Evolutionary conservation across 1,140 invertebrate species (phyloP).

Genomic region (Zaprionus tsacasi): DNA sequence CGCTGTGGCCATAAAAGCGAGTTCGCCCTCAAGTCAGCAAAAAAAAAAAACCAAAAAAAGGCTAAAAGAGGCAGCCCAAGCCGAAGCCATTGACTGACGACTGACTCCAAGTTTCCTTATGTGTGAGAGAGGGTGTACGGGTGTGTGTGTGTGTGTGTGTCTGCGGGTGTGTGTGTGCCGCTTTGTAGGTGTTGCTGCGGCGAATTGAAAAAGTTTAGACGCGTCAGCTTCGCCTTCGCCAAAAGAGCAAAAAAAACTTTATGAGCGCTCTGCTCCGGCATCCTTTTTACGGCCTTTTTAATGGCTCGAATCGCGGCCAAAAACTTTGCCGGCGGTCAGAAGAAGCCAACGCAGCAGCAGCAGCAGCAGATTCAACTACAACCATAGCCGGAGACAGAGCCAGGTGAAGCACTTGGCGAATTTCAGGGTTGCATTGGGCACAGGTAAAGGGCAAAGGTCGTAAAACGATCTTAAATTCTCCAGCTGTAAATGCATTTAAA

Average conservation of each 20-base stretch:
- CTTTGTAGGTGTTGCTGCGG: slow-evolving; percentile 67
- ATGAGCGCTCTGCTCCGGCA: slow-evolving; percentile 53
- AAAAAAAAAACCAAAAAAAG: neutral
- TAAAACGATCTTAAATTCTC: slow-evolving; percentile 2
- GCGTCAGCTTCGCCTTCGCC: slow-evolving; percentile 28
- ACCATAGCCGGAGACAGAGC: neutral
- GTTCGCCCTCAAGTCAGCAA: slow-evolving; percentile 11
- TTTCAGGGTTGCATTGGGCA: slow-evolving; percentile 12
- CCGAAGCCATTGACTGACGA: slow-evolving; percentile 47
- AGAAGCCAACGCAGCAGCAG: slow-evolving; percentile 5
- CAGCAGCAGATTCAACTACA: neutral
- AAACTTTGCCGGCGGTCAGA: slow-evolving; percentile 65
- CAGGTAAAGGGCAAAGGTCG: neutral
- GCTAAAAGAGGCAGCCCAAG: slow-evolving; percentile 5
- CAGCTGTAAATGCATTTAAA: neutral
- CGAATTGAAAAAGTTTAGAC: slow-evolving; percentile 80
- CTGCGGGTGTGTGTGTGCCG: slow-evolving; percentile 28
- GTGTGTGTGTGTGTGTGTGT: slow-evolving; percentile 10
- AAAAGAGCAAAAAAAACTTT: slow-evolving; percentile 55
- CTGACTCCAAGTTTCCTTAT: slow-evolving; percentile 49
- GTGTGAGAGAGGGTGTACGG: neutral
- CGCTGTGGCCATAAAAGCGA: slow-evolving; percentile 64
- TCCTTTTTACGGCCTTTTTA: slow-evolving; percentile 74
- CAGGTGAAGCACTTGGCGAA: neutral
- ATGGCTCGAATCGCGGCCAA: slow-evolving; percentile 59